Evolutionary conservation across 2,797 vertebrate genomes (phyloP), one percentile per base, ranked within the genome.

Genomic region (Vespertilio murinus): DNA sequence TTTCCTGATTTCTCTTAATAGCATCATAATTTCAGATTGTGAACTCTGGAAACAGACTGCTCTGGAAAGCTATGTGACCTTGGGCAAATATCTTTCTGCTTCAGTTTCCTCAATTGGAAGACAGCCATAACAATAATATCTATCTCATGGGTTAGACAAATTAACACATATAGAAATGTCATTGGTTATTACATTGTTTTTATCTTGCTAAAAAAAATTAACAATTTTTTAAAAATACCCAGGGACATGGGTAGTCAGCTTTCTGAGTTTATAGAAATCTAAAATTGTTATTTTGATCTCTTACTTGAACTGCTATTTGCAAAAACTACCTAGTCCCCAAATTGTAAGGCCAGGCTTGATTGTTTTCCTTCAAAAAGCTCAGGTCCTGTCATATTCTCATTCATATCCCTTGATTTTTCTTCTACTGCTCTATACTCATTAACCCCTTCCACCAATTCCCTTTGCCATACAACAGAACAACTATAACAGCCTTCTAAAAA

Each of bases 201-300:
- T 86, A 42, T 64, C 35, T 92, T 90, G 33, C 30, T 89, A 77
- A 84, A 16, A 92, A 88, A 16, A 40, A 67, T 64, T 80, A 64
- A 30, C 30, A 80, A 67, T 69, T 78, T 65, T 80, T 56, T 5
- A 11, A 25, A 56, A 56, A 69, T 73, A 73, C 73, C 6, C n/a
- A 47, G 73, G 35, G 33, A n/a, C 38, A 11, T 65, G 40, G 10
- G 6, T 88, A 83, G 30, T 78, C 54, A 86, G 71, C 71, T 88
- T 89, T 96, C 56, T 81, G 23, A 87, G 33, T 92, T 79, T 49
- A 81, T 74, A 73, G 20, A 75, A 61, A 84, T 75, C 8, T 71
- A 65, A 92, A 87, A 59, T 59, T 28, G 49, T 75, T 59, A 59
- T 67, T 91, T 95, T 95, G 42, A n/a, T 40, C 42, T 85, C 38